A percentile compares a stretch with the other conserved stretches of the same genome.
Evolutionary conservation across 1,140 invertebrate genomes (phyloP).

Genomic region (Campoletis sonorensis): DNA sequence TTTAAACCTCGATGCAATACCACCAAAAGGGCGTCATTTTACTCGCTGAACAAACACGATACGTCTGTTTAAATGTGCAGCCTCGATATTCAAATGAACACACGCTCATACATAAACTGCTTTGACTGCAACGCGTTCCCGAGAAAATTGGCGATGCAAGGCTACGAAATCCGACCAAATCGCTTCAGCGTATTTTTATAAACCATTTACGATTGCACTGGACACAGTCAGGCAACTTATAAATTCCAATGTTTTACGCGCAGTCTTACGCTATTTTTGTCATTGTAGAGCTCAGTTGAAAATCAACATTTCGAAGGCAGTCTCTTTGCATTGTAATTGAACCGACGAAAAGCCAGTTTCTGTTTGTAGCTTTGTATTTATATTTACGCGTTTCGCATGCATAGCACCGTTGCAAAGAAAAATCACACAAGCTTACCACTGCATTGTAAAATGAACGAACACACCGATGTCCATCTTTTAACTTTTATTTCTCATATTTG

Average conservation of each 20-base stretch:
- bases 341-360: conserved; percentile 50
- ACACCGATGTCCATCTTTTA: background rate
- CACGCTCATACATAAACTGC: background rate
- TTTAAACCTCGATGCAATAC: background rate
- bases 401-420: background rate
- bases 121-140: conserved; percentile 1
- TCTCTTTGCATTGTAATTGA: conserved; percentile 17
- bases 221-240: background rate
- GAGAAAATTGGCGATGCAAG: conserved; percentile 23
- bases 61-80: background rate
- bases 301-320: background rate
- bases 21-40: background rate
- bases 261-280: conserved; percentile 6
- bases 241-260: conserved; percentile 27
- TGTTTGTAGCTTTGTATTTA: conserved; percentile 31
- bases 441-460: background rate
- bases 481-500: background rate
- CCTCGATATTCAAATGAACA: background rate
- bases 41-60: background rate
- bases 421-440: background rate
- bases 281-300: background rate
- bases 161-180: background rate
- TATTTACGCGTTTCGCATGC: background rate
- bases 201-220: conserved; percentile 30
- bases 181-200: conserved; percentile 15